Evolutionary conservation across 2,888 invertebrate species (phyloP), one percentile per base, ranked within the genome.

Genomic region (Xestia xanthographa): DNA sequence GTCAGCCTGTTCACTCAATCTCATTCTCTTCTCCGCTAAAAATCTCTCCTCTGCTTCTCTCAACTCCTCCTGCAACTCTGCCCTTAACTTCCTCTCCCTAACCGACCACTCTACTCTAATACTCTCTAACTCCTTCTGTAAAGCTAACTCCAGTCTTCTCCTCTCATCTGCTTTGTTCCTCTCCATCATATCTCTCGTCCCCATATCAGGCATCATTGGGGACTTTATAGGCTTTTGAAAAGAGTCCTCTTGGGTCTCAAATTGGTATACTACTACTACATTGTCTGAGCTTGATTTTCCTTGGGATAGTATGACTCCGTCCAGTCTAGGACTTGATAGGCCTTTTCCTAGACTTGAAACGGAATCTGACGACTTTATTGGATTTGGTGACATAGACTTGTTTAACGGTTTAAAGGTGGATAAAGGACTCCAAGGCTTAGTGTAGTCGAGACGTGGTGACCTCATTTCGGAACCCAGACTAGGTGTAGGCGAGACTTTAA

Each of bases 41-140:
- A 96, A 96, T 87, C 95, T 95, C 77, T 96, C 95, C 73, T 97
- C 96, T 2, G 95, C 93, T 81, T 95, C 95, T 74, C 93, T 96
- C 87, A 97, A 94, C 88, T 97, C 97, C 50, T 95, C 94, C 68
- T 96, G 94, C 77, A 97, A 89, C 86, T 97, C 97, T 29, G 96
- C 95, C 90, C 92, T 97, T 97, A 92, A 96, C 92, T 91, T 97
- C 94, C 91, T 97, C 87, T 94, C 97, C 93, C 90, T 97, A 77
- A 95, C 95, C 79, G 97, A 96, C 88, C 97, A 96, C 71, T 97
- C 97, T 82, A 97, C 96, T 86, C 97, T 97, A 68, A 97, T 93
- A 83, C 93, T 90, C 86, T 97, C 96, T 83, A 97, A 92, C 90
- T 97, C 97, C 75, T 96, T 96, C 89, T 97, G 95, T 81, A 96